Conservation (phyloP, 2,797 vertebrate genomes). For the Dicrostonyx torquatus region DNA sequence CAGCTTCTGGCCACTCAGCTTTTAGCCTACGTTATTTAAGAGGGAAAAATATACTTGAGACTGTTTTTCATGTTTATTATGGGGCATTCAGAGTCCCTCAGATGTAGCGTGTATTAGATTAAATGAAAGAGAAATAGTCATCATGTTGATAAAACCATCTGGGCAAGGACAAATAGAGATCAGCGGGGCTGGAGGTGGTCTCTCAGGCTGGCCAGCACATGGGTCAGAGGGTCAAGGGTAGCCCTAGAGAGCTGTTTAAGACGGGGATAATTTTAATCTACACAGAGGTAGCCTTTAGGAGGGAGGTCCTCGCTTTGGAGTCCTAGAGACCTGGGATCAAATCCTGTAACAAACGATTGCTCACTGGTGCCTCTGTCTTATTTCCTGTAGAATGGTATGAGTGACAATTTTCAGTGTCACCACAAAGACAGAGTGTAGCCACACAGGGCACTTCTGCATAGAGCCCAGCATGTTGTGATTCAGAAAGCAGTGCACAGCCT, state of each 20-base stretch:
- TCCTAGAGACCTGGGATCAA: background rate
- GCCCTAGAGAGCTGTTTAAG: background rate
- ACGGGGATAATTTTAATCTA: background rate
- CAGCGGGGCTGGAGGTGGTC: fast-evolving
- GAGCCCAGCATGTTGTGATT: background rate
- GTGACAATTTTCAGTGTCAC: background rate
- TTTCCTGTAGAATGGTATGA: background rate
- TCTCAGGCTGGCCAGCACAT: background rate
- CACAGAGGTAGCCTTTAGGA: background rate
- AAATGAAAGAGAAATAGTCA: slow-evolving; percentile 9
- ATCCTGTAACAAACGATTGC: background rate
- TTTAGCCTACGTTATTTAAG: slow-evolving; percentile 64
- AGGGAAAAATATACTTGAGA: slow-evolving; percentile 30
- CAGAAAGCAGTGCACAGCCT: too few species aligned
- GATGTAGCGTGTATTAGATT: background rate
- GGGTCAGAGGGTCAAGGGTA: background rate
- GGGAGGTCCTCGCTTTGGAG: background rate
- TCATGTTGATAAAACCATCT: background rate
- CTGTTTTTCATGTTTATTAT: slow-evolving; percentile 65
- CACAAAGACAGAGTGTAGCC: background rate
- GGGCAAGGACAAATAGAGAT: background rate
- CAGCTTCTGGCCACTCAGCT: slow-evolving; percentile 45
- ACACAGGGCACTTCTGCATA: background rate
- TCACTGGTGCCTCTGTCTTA: background rate
- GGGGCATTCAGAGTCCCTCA: slow-evolving; percentile 12